Percentiles rank a stretch among this genome's conserved stretches.
Evolutionary conservation across 2,113 vertebrate genomes (phyloP).

Genomic region (Oreochromis spilurus): DNA sequence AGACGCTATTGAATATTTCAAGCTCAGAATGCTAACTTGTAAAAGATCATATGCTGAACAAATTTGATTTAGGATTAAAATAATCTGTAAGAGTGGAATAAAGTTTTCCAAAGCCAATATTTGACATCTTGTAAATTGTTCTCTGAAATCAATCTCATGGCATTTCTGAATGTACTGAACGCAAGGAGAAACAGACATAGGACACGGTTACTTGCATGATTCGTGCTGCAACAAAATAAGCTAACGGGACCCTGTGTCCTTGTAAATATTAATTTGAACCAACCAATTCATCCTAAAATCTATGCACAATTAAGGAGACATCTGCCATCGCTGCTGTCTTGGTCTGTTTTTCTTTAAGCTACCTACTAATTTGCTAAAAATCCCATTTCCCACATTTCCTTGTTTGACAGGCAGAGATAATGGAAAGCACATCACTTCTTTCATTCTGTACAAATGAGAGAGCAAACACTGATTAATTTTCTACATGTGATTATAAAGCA

Average conservation of each 20-base stretch:
- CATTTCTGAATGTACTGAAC: not conserved
- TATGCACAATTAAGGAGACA: not conserved
- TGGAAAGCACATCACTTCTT: slow-evolving; percentile 3
- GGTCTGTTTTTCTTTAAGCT: not conserved
- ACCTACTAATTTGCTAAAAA: slow-evolving; percentile 32
- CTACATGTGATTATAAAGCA: slow-evolving; percentile 41
- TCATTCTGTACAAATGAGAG: not conserved
- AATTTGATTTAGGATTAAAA: not conserved
- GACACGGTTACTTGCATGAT: not conserved
- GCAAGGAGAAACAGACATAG: not conserved
- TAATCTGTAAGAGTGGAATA: not conserved
- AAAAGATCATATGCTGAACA: not conserved
- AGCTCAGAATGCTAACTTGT: not conserved
- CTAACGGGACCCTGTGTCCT: not conserved
- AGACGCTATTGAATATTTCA: not conserved
- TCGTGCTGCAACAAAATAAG: not conserved
- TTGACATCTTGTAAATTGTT: not conserved
- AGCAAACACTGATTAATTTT: slow-evolving; percentile 47
- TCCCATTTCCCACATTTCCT: slow-evolving; percentile 9
- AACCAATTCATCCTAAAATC: not conserved
- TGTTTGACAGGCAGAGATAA: slow-evolving; percentile 35
- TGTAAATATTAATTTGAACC: not conserved
- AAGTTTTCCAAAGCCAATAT: not conserved
- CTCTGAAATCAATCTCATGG: not conserved
- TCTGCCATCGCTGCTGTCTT: not conserved